Evolutionary conservation across 2,797 vertebrate species (phyloP).

Genomic region (Tenualosa thibaudeaui): DNA sequence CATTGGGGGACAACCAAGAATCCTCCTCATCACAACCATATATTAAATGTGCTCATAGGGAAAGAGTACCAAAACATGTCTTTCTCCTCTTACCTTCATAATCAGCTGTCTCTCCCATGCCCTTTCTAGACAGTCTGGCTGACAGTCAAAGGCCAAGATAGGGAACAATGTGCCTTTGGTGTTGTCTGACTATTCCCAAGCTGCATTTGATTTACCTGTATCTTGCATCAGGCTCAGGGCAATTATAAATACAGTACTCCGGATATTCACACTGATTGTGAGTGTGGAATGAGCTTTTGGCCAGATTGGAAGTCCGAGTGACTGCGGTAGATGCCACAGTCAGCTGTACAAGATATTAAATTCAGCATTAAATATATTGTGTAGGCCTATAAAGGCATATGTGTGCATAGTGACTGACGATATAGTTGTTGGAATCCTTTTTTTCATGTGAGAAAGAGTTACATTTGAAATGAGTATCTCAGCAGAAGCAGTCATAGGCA

Average conservation of each 20-base stretch:
- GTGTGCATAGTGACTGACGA: conserved; percentile 34
- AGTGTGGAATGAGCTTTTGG: neutral
- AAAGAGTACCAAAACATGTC: neutral
- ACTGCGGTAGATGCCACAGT: neutral
- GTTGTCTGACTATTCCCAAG: neutral
- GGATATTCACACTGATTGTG: neutral
- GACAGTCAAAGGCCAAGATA: neutral
- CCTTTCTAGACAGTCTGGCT: neutral
- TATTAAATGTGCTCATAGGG: neutral
- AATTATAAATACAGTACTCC: neutral
- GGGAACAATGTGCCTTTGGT: neutral
- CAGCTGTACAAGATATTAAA: neutral
- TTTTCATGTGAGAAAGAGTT: neutral
- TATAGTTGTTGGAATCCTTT: conserved; percentile 24
- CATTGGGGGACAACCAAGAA: neutral
- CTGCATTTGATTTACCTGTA: neutral
- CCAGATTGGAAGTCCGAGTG: neutral
- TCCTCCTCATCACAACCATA: no score
- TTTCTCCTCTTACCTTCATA: neutral
- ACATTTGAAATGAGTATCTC: neutral
- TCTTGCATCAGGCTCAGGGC: neutral
- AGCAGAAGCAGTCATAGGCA: conserved; percentile 8
- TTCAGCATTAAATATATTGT: neutral
- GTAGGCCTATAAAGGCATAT: conserved; percentile 6
- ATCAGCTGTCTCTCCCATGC: neutral